These are phyloP conservation scores for Helostoma temminkii DNA, from an alignment of 2,797 vertebrate species.

Conservation along the genomic window DNA sequence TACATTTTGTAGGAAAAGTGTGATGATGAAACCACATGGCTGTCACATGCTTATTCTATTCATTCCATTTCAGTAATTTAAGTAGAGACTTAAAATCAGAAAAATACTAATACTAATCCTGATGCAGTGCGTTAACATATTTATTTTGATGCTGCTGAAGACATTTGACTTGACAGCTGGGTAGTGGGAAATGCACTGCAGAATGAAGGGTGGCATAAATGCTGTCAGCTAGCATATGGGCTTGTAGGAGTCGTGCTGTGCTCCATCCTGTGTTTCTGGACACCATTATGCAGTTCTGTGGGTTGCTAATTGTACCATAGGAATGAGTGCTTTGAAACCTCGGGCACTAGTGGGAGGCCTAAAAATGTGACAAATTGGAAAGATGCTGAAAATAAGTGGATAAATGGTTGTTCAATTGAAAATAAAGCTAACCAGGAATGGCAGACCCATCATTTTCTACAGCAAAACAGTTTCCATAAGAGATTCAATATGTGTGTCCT, in stretches of 20 bases:
- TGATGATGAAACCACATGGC: no score
- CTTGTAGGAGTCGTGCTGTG: conserved; percentile 68
- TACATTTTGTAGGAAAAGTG: no score
- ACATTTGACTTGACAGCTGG: conserved; percentile 42
- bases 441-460: conserved; percentile 7
- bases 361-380: conserved; percentile 63
- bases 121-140: background rate
- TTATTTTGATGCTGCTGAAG: conserved; percentile 3
- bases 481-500: conserved; percentile 20
- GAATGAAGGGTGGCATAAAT: conserved; percentile 42
- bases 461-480: conserved; percentile 7
- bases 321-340: conserved; percentile 67
- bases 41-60: no score
- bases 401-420: conserved; percentile 50
- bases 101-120: background rate
- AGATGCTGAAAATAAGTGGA: conserved; percentile 68
- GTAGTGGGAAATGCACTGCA: conserved; percentile 39
- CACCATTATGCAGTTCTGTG: conserved; percentile 72
- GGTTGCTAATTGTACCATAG: conserved; percentile 74
- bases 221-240: conserved; percentile 64
- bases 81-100: no score
- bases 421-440: conserved; percentile 23
- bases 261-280: conserved; percentile 72
- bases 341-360: conserved; percentile 65
- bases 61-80: no score